Evolutionary conservation across 2,797 vertebrate species (phyloP).

Genomic region (Sebastes alutus): DNA sequence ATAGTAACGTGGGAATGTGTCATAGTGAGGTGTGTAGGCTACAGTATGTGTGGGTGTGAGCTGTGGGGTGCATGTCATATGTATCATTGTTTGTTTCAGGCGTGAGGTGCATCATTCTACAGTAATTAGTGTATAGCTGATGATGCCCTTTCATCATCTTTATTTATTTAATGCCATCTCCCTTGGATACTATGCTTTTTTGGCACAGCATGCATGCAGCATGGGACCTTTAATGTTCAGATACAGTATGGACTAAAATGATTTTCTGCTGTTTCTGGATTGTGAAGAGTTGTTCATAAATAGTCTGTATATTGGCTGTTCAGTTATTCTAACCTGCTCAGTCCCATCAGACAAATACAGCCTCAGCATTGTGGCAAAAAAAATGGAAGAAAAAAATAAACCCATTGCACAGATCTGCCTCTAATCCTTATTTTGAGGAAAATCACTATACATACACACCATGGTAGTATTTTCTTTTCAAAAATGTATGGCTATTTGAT

Average conservation of each 20-base stretch:
- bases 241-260: not conserved
- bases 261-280: not conserved
- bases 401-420: not conserved
- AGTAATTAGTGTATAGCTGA: slow-evolving; percentile 11
- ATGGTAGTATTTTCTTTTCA: slow-evolving; percentile 21
- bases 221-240: not conserved
- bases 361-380: slow-evolving; percentile 23
- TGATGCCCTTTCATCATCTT: slow-evolving; percentile 21
- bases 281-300: not conserved
- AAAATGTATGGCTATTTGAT: slow-evolving; percentile 28
- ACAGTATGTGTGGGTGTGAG: slow-evolving; percentile 50
- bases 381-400: not conserved
- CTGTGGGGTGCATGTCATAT: slow-evolving; percentile 27
- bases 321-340: slow-evolving; percentile 23
- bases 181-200: not conserved
- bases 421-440: not conserved
- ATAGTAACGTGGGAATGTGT: slow-evolving; percentile 71
- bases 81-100: slow-evolving; percentile 5
- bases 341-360: slow-evolving; percentile 14
- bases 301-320: not conserved
- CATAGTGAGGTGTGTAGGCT: slow-evolving; percentile 47
- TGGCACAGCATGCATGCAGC: not conserved
- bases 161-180: slow-evolving; percentile 33
- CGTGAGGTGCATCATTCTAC: slow-evolving; percentile 8
- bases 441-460: not conserved